Percentiles rank a stretch among this genome's conserved stretches.
phyloP scores from a whole-genome alignment of 2,797 vertebrate species.

The Monodelphis domestica region DNA sequence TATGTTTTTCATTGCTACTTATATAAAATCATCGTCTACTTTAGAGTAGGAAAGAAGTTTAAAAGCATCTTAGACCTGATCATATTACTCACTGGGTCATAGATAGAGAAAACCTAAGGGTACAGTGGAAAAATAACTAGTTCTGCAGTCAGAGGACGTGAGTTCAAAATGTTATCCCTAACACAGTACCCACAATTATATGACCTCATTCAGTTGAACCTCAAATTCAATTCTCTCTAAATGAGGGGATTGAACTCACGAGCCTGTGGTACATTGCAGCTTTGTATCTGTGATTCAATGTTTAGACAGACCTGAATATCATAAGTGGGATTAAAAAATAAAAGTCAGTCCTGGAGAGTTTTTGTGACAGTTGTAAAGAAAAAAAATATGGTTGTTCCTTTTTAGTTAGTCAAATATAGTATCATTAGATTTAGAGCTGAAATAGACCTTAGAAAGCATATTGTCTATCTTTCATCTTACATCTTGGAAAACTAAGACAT shows the following conservation, averaged over 20 bases:
- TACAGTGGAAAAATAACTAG: neutral
- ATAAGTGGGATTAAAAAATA: neutral
- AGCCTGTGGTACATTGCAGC: neutral
- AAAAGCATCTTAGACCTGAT: neutral
- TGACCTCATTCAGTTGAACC: neutral
- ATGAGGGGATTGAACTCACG: neutral
- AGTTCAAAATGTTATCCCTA: neutral
- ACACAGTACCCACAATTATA: neutral
- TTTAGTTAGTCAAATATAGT: neutral
- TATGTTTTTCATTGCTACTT: neutral
- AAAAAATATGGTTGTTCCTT: neutral
- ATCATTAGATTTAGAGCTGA: neutral
- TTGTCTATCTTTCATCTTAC: neutral
- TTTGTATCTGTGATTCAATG: neutral
- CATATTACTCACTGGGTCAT: neutral
- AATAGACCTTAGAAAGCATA: neutral
- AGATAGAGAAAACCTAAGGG: neutral
- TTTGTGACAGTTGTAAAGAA: neutral
- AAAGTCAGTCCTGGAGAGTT: neutral
- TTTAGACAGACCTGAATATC: neutral
- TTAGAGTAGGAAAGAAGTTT: neutral
- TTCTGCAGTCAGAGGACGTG: neutral
- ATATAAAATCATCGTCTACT: neutral
- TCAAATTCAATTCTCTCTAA: neutral
- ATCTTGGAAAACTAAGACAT: neutral